Base-by-base conservation (phyloP, 2,888 invertebrate genomes). In the Cataglyphis cursor region DNA sequence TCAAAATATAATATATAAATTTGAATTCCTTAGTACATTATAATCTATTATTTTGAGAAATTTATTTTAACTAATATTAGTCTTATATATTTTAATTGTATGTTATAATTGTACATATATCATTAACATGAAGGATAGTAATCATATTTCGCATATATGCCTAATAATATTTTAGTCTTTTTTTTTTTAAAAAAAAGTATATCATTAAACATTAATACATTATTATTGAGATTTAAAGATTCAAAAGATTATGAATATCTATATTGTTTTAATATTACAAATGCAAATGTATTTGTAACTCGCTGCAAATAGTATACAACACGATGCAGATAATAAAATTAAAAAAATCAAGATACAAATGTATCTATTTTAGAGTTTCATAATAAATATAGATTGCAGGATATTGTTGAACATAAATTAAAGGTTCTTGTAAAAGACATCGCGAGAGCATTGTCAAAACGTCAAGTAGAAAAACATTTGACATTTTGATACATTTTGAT, bases 401-500 rank as follows among this genome's bases (percentile, higher is more conserved):
- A 2, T 12, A 4, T 35, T 10, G 6, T n/a, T 24, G 3, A 0
- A 9, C 8, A 4, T 59, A 44, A 41, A 1, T 41, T 9, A 0
- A 4, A 65, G 38, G 15, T 8, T 57, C 24, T 12, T 15, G 21
- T 35, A 5, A n/a, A 44, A 65, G 62, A 1, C 15, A 15, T 57
- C 8, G 57, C 24, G 0, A 59, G 8, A 24, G 61, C 9, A 4
- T 35, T 28, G 59, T 15, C n/a, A 9, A 65, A 65, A 15, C 9
- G 21, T 48, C 8, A n/a, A 2, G n/a, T 0, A 9, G 8, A 0
- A 18, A 68, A 18, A 70, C 54, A 21, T 9, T 64, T 35, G 59
- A 83, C 41, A 66, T 62, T 74, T 15, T 21, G 48, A 41, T 10
- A 83, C 41, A 66, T 62, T 74, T 15, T 21, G 54, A 41, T 10